These are phyloP conservation scores for Monopis laevigella DNA, from an alignment of 2,888 invertebrate species.

Conservation along the genomic window DNA sequence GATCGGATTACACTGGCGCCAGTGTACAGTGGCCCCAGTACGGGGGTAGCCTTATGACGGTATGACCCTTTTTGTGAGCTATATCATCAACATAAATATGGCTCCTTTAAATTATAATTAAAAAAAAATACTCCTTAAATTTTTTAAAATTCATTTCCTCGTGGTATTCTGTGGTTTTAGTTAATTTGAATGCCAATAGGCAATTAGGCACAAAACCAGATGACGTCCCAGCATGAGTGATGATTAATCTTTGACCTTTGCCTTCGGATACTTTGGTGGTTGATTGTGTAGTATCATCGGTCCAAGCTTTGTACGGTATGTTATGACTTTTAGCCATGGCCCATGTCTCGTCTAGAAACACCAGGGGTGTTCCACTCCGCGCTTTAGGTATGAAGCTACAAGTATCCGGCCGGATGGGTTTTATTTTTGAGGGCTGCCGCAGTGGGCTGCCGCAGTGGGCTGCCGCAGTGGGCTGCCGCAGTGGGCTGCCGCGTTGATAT, in stretches of 20 bases:
- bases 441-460: too few relatives aligned
- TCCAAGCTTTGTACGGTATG: neutral
- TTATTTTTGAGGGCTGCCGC: too few relatives aligned
- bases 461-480: too few relatives aligned
- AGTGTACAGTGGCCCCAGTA: too few relatives aligned
- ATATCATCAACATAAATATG: constrained; percentile 5
- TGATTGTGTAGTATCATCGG: constrained; percentile 2
- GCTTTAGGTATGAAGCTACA: too few relatives aligned
- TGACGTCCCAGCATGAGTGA: constrained; percentile 3
- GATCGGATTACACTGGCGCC: too few relatives aligned
- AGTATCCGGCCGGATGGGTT: too few relatives aligned
- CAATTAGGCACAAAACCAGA: constrained; percentile 8
- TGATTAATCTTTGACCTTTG: constrained; percentile 9
- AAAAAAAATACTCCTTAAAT: constrained; percentile 9
- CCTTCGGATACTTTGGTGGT: constrained; percentile 9
- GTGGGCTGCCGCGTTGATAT: too few relatives aligned
- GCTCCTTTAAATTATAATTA: constrained; percentile 1
- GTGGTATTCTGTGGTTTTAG: constrained; percentile 4
- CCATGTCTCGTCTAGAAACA: constrained; percentile 20
- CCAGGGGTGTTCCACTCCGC: too few relatives aligned
- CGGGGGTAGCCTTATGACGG: too few relatives aligned
- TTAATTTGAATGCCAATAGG: constrained; percentile 7
- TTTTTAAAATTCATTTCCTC: constrained; percentile 5
- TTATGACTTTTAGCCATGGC: constrained; percentile 18
- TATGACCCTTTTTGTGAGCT: constrained; percentile 2